phyloP scores from a whole-genome alignment of 30 jellyfish, hydroid and myxozoan species.

The Aurelia aurita region DNA sequence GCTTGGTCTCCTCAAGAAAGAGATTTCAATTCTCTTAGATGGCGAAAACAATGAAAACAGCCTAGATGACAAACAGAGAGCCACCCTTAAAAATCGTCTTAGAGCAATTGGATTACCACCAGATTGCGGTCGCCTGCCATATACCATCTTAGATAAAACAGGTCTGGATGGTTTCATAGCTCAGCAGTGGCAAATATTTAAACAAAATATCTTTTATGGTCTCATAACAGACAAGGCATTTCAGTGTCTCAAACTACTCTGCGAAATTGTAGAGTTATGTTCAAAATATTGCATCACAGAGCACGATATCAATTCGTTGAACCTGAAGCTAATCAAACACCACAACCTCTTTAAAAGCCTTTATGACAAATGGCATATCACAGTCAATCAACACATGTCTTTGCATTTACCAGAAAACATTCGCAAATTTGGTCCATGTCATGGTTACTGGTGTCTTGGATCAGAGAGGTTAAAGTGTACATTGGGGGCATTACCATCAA shows the following conservation, averaged over 20 bases:
- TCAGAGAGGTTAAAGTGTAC: neutral
- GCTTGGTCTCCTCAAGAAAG: constrained; percentile 1
- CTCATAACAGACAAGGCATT: no score
- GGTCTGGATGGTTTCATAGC: constrained; percentile 4
- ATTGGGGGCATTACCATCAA: neutral
- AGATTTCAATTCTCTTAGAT: neutral
- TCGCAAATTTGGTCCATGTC: neutral
- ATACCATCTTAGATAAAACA: constrained; percentile 3
- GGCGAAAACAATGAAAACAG: no score
- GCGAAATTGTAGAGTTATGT: no score
- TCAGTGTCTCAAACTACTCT: no score
- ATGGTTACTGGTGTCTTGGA: no score
- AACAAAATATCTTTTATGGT: neutral
- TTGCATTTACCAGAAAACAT: neutral
- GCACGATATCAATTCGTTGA: no score
- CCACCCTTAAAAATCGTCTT: no score
- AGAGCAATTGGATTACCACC: neutral
- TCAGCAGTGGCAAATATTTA: constrained; percentile 25
- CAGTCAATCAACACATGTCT: neutral
- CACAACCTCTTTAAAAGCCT: neutral
- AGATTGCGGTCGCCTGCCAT: constrained; percentile 2
- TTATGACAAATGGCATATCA: neutral
- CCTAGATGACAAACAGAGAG: no score
- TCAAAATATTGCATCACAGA: no score
- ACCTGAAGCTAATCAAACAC: no score